Conservation (phyloP, 2,888 invertebrate species). For the Empis livida region DNA sequence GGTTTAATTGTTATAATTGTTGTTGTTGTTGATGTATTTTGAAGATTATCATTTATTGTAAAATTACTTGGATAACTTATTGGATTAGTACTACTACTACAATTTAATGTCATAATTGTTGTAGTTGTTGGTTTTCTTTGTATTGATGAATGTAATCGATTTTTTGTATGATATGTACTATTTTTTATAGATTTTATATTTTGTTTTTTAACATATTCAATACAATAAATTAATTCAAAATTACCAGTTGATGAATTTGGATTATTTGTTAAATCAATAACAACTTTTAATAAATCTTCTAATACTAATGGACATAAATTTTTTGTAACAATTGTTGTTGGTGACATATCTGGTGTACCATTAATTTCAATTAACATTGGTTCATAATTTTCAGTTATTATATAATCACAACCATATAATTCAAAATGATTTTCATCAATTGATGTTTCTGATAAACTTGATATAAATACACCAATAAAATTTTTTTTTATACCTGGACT, state of each 20-base stretch:
- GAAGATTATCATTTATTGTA: too few relatives aligned
- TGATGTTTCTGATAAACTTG: slow-evolving; percentile 60
- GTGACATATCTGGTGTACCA: slow-evolving; percentile 69
- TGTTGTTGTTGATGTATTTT: too few relatives aligned
- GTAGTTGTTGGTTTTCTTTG: too few relatives aligned
- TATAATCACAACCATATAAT: slow-evolving; percentile 85
- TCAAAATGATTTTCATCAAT: slow-evolving; percentile 68
- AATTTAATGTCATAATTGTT: too few relatives aligned
- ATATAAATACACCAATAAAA: slow-evolving; percentile 64
- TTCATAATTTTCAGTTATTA: slow-evolving; percentile 68
- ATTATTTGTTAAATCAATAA: slow-evolving; percentile 27
- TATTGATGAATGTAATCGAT: too few relatives aligned
- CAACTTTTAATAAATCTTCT: slow-evolving; percentile 79
- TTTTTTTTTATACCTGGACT: slow-evolving; percentile 77
- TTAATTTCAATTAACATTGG: slow-evolving; percentile 92
- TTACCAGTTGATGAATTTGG: slow-evolving; percentile 39
- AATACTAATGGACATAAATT: slow-evolving; percentile 68
- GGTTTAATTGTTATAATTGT: too few relatives aligned
- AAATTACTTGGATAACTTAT: too few relatives aligned
- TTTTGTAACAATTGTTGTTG: slow-evolving; percentile 72
- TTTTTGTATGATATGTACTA: too few relatives aligned
- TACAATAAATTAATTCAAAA: too few relatives aligned
- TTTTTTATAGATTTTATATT: too few relatives aligned
- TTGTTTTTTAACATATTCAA: too few relatives aligned
- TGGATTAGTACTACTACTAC: too few relatives aligned